These are phyloP conservation scores for Drymonia ruficornis DNA, from an alignment of 2,888 invertebrate genomes.

Conservation along the genomic window DNA sequence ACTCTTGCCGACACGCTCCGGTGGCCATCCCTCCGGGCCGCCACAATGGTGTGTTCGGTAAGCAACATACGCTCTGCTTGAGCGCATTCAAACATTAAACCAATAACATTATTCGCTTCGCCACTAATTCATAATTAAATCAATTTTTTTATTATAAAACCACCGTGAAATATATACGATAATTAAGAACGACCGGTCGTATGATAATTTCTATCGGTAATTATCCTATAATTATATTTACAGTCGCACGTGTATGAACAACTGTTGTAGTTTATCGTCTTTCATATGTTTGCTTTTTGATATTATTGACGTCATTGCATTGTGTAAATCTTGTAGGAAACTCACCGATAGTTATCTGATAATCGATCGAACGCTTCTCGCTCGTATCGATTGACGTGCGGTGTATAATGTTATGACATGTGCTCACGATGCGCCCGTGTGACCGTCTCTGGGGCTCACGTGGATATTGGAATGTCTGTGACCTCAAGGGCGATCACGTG, in stretches of 20 bases:
- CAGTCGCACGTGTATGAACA: slow-evolving; percentile 30
- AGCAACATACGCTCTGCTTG: slow-evolving; percentile 41
- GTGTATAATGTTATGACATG: slow-evolving; percentile 49
- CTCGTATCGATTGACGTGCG: slow-evolving; percentile 42
- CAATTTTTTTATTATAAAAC: neutral
- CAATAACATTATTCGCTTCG: slow-evolving; percentile 12
- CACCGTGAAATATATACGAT: neutral
- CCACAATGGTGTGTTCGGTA: slow-evolving; percentile 68
- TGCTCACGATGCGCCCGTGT: slow-evolving; percentile 48
- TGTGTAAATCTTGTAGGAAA: slow-evolving; percentile 29
- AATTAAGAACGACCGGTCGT: slow-evolving; percentile 6
- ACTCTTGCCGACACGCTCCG: slow-evolving; percentile 77
- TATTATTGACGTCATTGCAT: slow-evolving; percentile 35
- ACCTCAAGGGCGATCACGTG: slow-evolving; percentile 58
- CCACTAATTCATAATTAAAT: neutral
- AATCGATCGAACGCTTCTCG: slow-evolving; percentile 24
- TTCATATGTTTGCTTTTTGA: slow-evolving; percentile 29
- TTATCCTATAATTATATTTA: slow-evolving; percentile 28
- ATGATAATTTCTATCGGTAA: slow-evolving; percentile 20
- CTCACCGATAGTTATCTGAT: slow-evolving; percentile 31
- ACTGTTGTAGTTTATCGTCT: slow-evolving; percentile 33
- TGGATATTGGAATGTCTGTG: slow-evolving; percentile 51
- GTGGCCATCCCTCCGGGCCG: slow-evolving; percentile 69
- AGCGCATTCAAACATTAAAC: slow-evolving; percentile 19
- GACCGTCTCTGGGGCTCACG: slow-evolving; percentile 47